These are phyloP conservation scores for Teleogryllus oceanicus DNA, from an alignment of 2,888 invertebrate genomes.

Conservation along the genomic window DNA sequence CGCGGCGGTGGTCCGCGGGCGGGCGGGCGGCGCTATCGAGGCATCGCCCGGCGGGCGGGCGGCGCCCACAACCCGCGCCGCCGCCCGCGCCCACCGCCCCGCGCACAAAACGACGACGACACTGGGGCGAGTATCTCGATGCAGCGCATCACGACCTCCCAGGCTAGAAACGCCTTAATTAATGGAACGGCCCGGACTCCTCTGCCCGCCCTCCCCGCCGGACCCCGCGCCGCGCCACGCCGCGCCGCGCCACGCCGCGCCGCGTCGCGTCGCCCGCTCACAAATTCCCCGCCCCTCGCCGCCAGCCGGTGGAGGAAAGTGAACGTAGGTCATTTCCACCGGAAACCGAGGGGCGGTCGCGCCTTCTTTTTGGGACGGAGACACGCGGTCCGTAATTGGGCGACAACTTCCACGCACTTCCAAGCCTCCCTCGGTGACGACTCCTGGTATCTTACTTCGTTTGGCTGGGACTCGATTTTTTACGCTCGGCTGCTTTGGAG, in stretches of 20 bases:
- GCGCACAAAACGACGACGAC: not conserved
- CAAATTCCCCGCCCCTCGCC: too few species aligned
- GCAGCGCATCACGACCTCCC: conserved; percentile 5
- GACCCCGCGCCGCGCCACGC: too few species aligned
- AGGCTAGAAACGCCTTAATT: conserved; percentile 1
- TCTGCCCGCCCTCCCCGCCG: too few species aligned
- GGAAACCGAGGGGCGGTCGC: not conserved
- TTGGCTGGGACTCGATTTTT: not conserved
- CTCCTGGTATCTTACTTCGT: not conserved
- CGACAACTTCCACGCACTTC: not conserved
- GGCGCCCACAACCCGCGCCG: not conserved
- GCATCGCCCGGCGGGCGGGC: not conserved
- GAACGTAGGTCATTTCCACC: conserved; percentile 1
- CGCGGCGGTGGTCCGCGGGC: not conserved
- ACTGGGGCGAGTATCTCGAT: not conserved
- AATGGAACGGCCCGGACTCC: not conserved
- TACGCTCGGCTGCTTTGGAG: not conserved
- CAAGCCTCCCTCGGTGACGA: not conserved
- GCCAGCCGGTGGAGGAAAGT: not conserved
- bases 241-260: too few species aligned
- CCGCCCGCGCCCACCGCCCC: not conserved
- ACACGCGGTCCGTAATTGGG: not conserved
- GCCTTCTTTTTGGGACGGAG: not conserved
- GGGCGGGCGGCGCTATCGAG: not conserved
- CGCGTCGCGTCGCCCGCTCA: too few species aligned